Conservation (phyloP, 2,888 invertebrate genomes). For the Alloscopus bannaensis region DNA sequence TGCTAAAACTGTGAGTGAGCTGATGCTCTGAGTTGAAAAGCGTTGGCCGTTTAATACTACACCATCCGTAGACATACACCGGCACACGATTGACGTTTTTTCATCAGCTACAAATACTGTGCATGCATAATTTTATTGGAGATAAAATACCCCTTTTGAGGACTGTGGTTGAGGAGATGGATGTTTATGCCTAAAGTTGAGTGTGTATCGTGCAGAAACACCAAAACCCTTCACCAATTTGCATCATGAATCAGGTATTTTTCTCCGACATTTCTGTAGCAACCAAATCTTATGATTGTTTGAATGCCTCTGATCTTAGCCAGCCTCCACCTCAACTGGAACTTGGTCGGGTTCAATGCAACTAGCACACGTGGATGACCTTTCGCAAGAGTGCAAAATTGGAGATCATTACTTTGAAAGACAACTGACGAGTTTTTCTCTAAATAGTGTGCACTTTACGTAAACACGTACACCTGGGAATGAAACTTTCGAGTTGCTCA, state of each 20-base stretch:
- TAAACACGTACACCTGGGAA: neutral
- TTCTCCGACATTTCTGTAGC: constrained; percentile 25
- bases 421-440: constrained; percentile 45
- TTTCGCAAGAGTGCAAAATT: constrained; percentile 53
- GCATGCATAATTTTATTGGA: too few relatives aligned
- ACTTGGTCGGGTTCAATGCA: constrained; percentile 60
- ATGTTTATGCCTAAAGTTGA: constrained; percentile 8
- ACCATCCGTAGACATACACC: constrained; percentile 3
- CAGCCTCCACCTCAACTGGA: constrained; percentile 46
- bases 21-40: constrained; percentile 11
- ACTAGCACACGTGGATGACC: constrained; percentile 62
- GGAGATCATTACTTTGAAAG: constrained; percentile 28
- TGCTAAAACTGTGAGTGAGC: too few relatives aligned
- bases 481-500: neutral
- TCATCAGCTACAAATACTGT: too few relatives aligned
- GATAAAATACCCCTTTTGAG: too few relatives aligned
- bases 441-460: too few relatives aligned
- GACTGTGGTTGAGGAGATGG: too few relatives aligned
- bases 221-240: constrained; percentile 25
- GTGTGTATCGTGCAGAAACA: neutral
- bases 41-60: constrained; percentile 39
- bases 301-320: too few relatives aligned
- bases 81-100: too few relatives aligned
- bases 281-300: too few relatives aligned
- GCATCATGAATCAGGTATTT: constrained; percentile 26